Evolutionary conservation across 2,797 vertebrate species (phyloP).

Genomic region (Xenentodon cancila): DNA sequence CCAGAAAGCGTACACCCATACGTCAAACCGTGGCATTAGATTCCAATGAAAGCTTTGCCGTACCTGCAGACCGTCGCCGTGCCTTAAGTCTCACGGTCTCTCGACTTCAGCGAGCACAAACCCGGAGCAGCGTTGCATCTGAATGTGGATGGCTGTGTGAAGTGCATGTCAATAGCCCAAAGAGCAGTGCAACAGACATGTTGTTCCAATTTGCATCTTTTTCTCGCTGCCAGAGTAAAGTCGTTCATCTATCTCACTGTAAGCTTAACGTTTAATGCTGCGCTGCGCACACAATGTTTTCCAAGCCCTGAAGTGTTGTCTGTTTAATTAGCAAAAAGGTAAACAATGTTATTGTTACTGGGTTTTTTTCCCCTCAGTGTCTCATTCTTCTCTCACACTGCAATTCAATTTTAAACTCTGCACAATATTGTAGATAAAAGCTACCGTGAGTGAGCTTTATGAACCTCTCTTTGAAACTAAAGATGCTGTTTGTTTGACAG

Average conservation of each 20-base stretch:
- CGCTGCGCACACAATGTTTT: slow-evolving; percentile 51
- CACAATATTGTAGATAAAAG: neutral
- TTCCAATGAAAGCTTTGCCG: slow-evolving; percentile 49
- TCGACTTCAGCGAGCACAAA: slow-evolving; percentile 48
- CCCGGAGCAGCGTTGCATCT: slow-evolving; percentile 36
- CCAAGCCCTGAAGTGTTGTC: slow-evolving; percentile 39
- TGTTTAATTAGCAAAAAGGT: slow-evolving; percentile 44
- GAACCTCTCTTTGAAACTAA: neutral
- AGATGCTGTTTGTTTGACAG: neutral
- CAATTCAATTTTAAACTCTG: slow-evolving; percentile 2
- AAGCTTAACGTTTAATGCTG: slow-evolving; percentile 70
- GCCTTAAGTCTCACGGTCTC: slow-evolving; percentile 26
- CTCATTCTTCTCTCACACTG: slow-evolving; percentile 4
- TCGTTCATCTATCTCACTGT: slow-evolving; percentile 73
- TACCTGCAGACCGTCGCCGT: slow-evolving; percentile 35
- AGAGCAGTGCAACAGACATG: slow-evolving; percentile 68
- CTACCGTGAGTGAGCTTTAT: neutral
- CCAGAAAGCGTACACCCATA: slow-evolving; percentile 50
- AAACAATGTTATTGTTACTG: slow-evolving; percentile 32
- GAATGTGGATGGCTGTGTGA: slow-evolving; percentile 59
- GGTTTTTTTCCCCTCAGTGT: slow-evolving; percentile 5
- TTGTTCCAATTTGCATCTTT: slow-evolving; percentile 72
- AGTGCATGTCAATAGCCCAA: slow-evolving; percentile 75
- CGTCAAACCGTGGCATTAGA: slow-evolving; percentile 44
- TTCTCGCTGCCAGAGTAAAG: slow-evolving; percentile 70